Evolutionary conservation across 2,113 vertebrate genomes (phyloP).

Genomic region (Diphyllodes magnificus): DNA sequence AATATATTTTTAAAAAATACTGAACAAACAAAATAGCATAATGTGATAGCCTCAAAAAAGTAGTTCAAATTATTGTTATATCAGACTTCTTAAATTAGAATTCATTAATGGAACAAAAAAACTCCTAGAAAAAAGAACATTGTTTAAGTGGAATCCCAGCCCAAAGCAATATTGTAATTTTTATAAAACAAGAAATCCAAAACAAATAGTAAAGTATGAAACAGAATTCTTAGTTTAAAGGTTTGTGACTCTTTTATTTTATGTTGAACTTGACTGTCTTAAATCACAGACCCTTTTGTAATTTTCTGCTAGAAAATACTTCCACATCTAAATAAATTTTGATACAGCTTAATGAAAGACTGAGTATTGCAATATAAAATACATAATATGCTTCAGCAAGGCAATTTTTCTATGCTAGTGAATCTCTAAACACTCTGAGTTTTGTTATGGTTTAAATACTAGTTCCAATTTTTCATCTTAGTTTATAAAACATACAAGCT

Average conservation of each 20-base stretch:
- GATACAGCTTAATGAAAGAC: neutral
- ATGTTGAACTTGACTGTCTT: neutral
- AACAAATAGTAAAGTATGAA: neutral
- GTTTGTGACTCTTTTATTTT: neutral
- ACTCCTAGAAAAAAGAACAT: neutral
- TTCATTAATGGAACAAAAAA: neutral
- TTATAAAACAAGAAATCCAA: neutral
- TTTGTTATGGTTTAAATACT: conserved; percentile 41
- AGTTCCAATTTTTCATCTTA: conserved; percentile 55
- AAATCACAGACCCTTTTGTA: neutral
- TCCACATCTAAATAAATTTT: neutral
- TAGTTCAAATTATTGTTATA: neutral
- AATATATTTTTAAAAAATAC: neutral
- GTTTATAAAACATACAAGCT: conserved; percentile 63
- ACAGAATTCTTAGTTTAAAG: neutral
- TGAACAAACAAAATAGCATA: neutral
- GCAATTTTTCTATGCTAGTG: neutral
- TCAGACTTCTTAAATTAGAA: neutral
- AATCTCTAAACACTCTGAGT: neutral
- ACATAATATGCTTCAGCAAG: neutral
- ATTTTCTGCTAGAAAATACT: neutral
- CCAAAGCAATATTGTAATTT: neutral
- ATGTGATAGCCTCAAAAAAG: neutral
- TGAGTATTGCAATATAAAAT: neutral
- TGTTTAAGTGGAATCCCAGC: neutral